A percentile compares a stretch with the other conserved stretches of the same genome.
Evolutionary conservation across 2,888 invertebrate genomes (phyloP).

Genomic region (Hirtodrosophila alboralis): DNA sequence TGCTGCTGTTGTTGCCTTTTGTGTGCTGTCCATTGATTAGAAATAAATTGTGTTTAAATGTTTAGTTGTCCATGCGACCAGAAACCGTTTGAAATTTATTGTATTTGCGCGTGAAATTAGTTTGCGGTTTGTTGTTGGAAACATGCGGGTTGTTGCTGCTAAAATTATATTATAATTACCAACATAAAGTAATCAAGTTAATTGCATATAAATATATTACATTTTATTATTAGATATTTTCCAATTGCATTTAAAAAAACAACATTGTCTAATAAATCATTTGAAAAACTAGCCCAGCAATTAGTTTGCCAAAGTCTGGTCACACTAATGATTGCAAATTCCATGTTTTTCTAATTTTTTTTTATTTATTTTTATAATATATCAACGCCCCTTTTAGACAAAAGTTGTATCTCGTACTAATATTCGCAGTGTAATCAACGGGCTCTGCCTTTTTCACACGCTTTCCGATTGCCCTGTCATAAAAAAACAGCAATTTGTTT

Average conservation of each 20-base stretch:
- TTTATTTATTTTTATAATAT: too few relatives aligned
- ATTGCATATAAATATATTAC: constrained; percentile 7
- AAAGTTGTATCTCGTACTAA: constrained; percentile 1
- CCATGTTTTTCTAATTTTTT: constrained; percentile 2
- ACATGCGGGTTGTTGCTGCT: not conserved
- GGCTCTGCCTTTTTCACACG: constrained; percentile 54
- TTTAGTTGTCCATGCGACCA: constrained; percentile 33
- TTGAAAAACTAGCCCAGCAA: not conserved
- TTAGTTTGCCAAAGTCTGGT: constrained; percentile 10
- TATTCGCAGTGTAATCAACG: constrained; percentile 24
- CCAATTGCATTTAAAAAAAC: not conserved
- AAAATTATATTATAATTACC: constrained; percentile 53
- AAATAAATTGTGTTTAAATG: constrained; percentile 43
- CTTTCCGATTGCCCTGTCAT: constrained; percentile 36
- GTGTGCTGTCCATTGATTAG: constrained; percentile 45
- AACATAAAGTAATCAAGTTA: constrained; percentile 51
- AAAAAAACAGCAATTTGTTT: constrained; percentile 36
- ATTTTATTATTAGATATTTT: not conserved
- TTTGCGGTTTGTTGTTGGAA: constrained; percentile 53
- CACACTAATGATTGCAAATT: constrained; percentile 11
- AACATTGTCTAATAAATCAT: constrained; percentile 10
- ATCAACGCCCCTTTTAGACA: constrained; percentile 12
- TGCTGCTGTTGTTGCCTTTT: not conserved
- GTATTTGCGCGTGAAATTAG: constrained; percentile 65
- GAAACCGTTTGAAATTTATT: constrained; percentile 38